Conservation (phyloP, 1,140 invertebrate genomes). For the Bicyclus anynana region DNA sequence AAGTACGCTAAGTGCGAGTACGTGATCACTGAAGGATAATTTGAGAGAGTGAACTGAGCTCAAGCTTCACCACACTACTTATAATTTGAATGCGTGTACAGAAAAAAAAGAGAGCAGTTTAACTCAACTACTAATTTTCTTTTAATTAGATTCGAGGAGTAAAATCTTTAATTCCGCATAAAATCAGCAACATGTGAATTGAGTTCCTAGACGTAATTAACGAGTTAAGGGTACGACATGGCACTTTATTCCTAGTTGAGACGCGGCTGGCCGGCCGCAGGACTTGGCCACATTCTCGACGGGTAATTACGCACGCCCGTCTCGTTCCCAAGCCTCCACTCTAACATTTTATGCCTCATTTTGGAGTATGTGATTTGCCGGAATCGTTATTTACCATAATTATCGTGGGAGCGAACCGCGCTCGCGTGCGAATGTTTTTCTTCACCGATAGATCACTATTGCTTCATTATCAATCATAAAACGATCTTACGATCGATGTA, state of each 20-base stretch:
- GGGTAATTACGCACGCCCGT: slow-evolving; percentile 69
- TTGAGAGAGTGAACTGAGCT: slow-evolving; percentile 15
- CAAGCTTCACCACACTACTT: too few species aligned
- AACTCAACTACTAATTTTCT: neutral
- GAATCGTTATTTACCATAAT: slow-evolving; percentile 62
- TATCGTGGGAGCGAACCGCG: slow-evolving; percentile 55
- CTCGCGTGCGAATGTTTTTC: slow-evolving; percentile 44
- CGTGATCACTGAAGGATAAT: slow-evolving; percentile 28
- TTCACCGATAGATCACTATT: slow-evolving; percentile 17
- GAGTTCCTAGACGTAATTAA: slow-evolving; percentile 61
- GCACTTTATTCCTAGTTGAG: slow-evolving; percentile 69
- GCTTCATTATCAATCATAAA: slow-evolving; percentile 6
- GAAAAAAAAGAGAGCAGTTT: neutral
- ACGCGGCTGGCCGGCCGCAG: slow-evolving; percentile 52
- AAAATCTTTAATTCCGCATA: slow-evolving; percentile 14
- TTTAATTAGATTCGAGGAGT: neutral
- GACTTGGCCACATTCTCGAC: slow-evolving; percentile 66
- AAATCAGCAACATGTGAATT: slow-evolving; percentile 48
- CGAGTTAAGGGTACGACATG: slow-evolving; percentile 59
- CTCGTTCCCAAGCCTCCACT: slow-evolving; percentile 60
- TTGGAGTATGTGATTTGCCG: slow-evolving; percentile 69
- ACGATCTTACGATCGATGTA: neutral
- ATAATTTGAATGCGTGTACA: neutral
- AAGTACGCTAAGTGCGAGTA: slow-evolving; percentile 30
- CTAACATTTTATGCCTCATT: slow-evolving; percentile 73